A percentile compares a stretch with the other conserved stretches of the same genome.
phyloP scores from a whole-genome alignment of 2,888 invertebrate genomes.

The Cistogaster globosa region DNA sequence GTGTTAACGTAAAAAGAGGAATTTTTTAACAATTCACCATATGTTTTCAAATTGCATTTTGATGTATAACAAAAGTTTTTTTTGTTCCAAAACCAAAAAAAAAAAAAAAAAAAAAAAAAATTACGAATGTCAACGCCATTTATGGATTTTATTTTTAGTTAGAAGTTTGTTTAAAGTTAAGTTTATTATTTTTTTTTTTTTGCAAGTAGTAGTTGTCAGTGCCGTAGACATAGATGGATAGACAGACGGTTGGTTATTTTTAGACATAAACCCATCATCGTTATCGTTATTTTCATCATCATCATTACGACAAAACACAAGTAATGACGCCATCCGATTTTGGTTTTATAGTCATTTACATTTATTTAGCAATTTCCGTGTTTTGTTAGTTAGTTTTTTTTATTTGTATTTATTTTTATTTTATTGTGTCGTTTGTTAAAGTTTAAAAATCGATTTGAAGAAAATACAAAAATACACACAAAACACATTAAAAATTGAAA shows the following conservation, averaged over 20 bases:
- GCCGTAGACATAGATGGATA: conserved; percentile 38
- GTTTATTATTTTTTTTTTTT: too few relatives aligned
- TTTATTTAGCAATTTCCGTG: conserved; percentile 78
- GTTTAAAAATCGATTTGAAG: conserved; percentile 76
- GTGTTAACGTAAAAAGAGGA: conserved; percentile 54
- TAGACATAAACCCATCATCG: conserved; percentile 68
- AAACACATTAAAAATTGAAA: conserved; percentile 20
- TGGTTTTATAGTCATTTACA: conserved; percentile 73
- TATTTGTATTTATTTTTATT: conserved; percentile 21
- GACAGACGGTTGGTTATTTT: conserved; percentile 47
- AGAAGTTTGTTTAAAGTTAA: too few relatives aligned
- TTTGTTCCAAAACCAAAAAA: not conserved
- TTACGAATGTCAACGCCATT: conserved; percentile 53
- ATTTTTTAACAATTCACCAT: conserved; percentile 71
- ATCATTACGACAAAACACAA: conserved; percentile 33
- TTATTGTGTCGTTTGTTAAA: conserved; percentile 48
- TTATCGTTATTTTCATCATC: conserved; percentile 63
- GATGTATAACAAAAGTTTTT: conserved; percentile 69
- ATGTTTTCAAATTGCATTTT: conserved; percentile 77
- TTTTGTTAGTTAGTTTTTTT: conserved; percentile 56
- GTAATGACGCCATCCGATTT: conserved; percentile 61
- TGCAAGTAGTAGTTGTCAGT: conserved; percentile 48
- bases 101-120: too few relatives aligned
- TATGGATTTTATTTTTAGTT: conserved; percentile 32
- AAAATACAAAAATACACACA: conserved; percentile 20